Evolutionary conservation across 2,888 invertebrate species (phyloP).

Genomic region (Lycocerus yunnanus): DNA sequence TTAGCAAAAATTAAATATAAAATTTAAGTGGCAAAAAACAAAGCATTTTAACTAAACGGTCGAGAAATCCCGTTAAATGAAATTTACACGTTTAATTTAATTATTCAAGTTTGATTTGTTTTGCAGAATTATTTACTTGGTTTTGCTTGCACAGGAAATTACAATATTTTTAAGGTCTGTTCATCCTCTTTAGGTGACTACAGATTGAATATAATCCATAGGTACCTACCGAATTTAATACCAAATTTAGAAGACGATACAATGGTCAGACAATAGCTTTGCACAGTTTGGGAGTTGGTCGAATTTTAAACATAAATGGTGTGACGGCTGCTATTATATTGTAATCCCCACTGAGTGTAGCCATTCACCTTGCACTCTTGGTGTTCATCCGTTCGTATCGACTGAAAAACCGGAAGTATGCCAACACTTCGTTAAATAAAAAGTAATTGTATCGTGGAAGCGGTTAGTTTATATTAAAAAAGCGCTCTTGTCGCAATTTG

Average conservation of each 20-base stretch:
- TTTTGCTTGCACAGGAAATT: too few relatives aligned
- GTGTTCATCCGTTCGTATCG: slow-evolving; percentile 34
- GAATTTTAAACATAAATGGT: background rate
- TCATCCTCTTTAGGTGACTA: too few relatives aligned
- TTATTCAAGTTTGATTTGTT: too few relatives aligned
- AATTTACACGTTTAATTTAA: background rate
- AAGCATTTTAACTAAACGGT: background rate
- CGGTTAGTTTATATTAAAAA: slow-evolving; percentile 6
- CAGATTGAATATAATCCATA: too few relatives aligned
- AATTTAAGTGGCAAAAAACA: background rate
- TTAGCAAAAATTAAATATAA: background rate
- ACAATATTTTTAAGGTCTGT: too few relatives aligned
- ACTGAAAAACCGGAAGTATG: slow-evolving; percentile 21
- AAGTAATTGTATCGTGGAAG: slow-evolving; percentile 17
- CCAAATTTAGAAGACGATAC: background rate
- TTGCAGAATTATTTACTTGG: too few relatives aligned
- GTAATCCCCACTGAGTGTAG: slow-evolving; percentile 21
- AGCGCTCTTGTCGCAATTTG: slow-evolving; percentile 21
- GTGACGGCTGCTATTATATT: background rate
- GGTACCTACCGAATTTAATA: background rate
- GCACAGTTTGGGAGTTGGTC: background rate
- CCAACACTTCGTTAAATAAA: slow-evolving; percentile 11
- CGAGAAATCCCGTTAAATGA: background rate
- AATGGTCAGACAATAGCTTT: background rate
- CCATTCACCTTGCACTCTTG: slow-evolving; percentile 21